These are phyloP conservation scores for Paralinhomoeus sp. DNA, from an alignment of 2,888 invertebrate species.

Conservation along the genomic window DNA sequence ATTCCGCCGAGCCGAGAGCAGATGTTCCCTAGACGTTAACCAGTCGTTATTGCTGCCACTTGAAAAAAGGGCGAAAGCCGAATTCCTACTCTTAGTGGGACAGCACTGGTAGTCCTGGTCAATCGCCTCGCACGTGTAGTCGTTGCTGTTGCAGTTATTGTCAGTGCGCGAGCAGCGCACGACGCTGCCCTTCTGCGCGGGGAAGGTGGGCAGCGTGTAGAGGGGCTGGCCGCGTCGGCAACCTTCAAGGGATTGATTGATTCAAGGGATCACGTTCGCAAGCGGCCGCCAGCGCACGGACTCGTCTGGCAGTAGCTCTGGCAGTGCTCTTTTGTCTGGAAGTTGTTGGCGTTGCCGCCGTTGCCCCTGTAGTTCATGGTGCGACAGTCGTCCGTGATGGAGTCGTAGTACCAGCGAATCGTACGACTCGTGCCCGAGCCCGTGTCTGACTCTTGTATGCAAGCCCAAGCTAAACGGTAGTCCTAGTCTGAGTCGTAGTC, in stretches of 20 bases:
- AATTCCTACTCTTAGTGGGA: constrained; percentile 16
- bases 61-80: too few species aligned
- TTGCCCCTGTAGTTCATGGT: constrained; percentile 20
- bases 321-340: constrained; percentile 22
- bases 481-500: too few species aligned
- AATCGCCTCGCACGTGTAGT: constrained; percentile 21
- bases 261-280: not conserved
- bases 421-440: too few species aligned
- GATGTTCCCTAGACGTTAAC: too few species aligned
- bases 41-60: too few species aligned
- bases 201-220: constrained; percentile 7
- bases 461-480: too few species aligned
- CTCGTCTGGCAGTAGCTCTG: constrained; percentile 24
- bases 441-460: too few species aligned
- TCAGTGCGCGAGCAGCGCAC: too few species aligned
- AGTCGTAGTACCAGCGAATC: constrained; percentile 3
- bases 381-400: constrained; percentile 15
- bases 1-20: too few species aligned
- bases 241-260: constrained; percentile 10
- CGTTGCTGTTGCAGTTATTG: constrained; percentile 21
- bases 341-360: constrained; percentile 12
- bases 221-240: constrained; percentile 22
- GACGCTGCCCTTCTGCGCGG: too few species aligned
- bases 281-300: too few species aligned
- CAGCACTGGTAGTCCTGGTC: constrained; percentile 25